Base-by-base conservation (phyloP, 2,113 vertebrate genomes). In the Tinamus guttatus region DNA sequence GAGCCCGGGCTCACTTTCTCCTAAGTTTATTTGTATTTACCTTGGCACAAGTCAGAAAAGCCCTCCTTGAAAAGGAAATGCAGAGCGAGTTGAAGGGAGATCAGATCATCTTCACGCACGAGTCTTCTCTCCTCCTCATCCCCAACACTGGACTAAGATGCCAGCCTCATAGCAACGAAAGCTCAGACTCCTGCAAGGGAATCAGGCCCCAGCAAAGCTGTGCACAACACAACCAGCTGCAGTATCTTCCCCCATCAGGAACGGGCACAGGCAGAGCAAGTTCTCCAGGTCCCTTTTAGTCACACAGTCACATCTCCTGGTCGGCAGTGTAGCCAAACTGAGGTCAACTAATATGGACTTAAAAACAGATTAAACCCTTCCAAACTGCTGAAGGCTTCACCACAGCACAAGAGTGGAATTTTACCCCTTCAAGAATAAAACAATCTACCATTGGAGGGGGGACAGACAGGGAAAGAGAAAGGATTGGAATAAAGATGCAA, bases 41-140 rank as follows among this genome's bases (percentile, higher is more conserved):
- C 16, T 22, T 2, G 0, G 3, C 14, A 28, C 19, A 0, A 1
- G 7, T 25, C 70, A 58, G 22, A 28, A n/a, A 47, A 85, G 11
- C 2, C 6, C 16, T 2, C 1, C n/a, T 67, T 17, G 21, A 13
- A 49, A 62, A 58, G 21, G 20, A 28, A 28, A 32, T 5, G 45
- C 19, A 20, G 17, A 49, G 21, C 75, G 56, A 47, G 9, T 32
- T 21, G 34, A 49, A 51, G 9, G 52, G 8, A 40, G 7, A 32
- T 28, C 18, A 30, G 38, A 63, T 16, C 16, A 19, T 9, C 32
- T 32, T 19, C 40, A 15, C 2, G 1, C 2, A 43, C 43, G 7
- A 9, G 24, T 84, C 54, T 58, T 32, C 49, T 58, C 32, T 74
- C 32, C 38, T 34, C 1, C 32, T 56, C 47, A 16, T 79, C 64